Evolutionary conservation across 1,140 invertebrate genomes (phyloP).

Genomic region (Thaumetopoea pityocampa): DNA sequence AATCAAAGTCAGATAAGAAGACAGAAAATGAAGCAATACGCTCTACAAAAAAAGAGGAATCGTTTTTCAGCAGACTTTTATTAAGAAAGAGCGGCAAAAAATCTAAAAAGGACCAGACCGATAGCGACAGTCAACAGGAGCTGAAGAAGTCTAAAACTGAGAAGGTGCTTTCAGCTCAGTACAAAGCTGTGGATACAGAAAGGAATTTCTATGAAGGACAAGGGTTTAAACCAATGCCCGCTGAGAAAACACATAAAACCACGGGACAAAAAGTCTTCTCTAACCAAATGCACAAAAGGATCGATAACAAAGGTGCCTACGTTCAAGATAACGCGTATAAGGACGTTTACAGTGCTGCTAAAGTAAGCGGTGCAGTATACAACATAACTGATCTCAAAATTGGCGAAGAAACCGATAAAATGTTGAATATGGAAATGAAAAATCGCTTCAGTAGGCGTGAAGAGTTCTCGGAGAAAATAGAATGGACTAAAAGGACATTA

Average conservation of each 20-base stretch:
- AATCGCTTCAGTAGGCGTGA: constrained; percentile 55
- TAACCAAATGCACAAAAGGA: constrained; percentile 70
- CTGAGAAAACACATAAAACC: constrained; percentile 59
- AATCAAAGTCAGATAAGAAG: constrained; percentile 75
- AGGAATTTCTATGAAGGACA: constrained; percentile 37
- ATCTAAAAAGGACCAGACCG: constrained; percentile 77
- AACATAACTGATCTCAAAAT: constrained; percentile 72
- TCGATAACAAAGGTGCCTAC: constrained; percentile 74
- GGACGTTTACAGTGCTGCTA: constrained; percentile 64
- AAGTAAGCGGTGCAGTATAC: constrained; percentile 63
- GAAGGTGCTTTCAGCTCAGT: constrained; percentile 44
- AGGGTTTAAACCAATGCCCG: constrained; percentile 53
- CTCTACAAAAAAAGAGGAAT: constrained; percentile 76
- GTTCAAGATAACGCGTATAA: constrained; percentile 68
- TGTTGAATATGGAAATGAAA: constrained; percentile 63
- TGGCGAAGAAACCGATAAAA: constrained; percentile 68
- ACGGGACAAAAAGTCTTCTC: constrained; percentile 69
- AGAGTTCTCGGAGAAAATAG: constrained; percentile 52
- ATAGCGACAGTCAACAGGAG: constrained; percentile 59
- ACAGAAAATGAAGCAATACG: constrained; percentile 65
- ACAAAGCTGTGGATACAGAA: constrained; percentile 49
- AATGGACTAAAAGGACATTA: constrained; percentile 42
- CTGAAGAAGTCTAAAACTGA: constrained; percentile 62
- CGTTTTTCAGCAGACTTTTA: constrained; percentile 81
- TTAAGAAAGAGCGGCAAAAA: constrained; percentile 81